Evolutionary conservation across 2,797 vertebrate genomes (phyloP).

Genomic region (Eleutherodactylus coqui): DNA sequence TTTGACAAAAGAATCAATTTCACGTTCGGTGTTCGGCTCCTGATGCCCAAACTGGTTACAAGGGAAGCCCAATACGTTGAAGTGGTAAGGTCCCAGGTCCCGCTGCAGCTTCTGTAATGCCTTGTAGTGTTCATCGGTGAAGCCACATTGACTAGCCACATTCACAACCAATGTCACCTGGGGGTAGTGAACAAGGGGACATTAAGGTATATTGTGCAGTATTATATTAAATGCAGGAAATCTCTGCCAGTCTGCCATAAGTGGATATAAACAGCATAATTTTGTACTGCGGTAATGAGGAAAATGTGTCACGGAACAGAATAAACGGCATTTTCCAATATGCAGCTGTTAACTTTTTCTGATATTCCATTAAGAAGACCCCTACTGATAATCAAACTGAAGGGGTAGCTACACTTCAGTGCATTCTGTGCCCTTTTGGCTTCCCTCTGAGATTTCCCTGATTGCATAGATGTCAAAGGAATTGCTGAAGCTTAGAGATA

Average conservation of each 20-base stretch:
- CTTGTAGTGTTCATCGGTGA: slow-evolving; percentile 90
- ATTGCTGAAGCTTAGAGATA: no score
- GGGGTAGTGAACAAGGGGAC: slow-evolving; percentile 11
- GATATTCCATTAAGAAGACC: neutral
- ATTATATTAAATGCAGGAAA: no score
- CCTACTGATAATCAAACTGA: neutral
- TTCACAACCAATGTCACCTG: slow-evolving; percentile 96
- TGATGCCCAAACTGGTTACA: slow-evolving; percentile 98
- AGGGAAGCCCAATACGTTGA: slow-evolving; percentile 94
- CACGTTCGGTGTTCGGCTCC: slow-evolving; percentile 90
- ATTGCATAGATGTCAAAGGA: neutral
- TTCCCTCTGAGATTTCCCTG: neutral
- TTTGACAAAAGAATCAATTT: slow-evolving; percentile 91
- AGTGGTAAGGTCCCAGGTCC: slow-evolving; percentile 90
- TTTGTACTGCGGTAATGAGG: neutral
- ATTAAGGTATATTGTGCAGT: no score
- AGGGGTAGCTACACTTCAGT: neutral
- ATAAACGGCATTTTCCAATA: neutral
- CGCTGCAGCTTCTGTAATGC: slow-evolving; percentile 90
- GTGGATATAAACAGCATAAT: neutral
- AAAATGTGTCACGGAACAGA: no score
- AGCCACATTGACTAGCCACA: slow-evolving; percentile 94
- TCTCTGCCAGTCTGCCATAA: no score
- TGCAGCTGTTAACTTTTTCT: neutral
- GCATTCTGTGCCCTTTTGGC: neutral